phyloP scores from a whole-genome alignment of 2,797 vertebrate species.

The Astyanax mexicanus region DNA sequence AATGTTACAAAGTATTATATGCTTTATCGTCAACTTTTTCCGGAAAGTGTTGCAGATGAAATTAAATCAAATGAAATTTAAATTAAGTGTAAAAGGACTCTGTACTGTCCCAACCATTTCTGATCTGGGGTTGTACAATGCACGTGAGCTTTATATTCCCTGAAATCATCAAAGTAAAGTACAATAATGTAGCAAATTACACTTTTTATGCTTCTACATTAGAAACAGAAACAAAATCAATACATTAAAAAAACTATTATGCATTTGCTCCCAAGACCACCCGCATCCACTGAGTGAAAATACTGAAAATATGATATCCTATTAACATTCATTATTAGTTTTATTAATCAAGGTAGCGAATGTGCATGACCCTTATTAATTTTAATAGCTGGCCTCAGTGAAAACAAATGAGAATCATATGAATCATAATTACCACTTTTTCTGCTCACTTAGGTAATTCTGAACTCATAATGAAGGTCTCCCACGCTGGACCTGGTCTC shows the following conservation, averaged over 20 bases:
- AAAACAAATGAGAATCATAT: slow-evolving; percentile 25
- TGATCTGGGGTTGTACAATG: no score
- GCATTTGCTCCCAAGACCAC: slow-evolving; percentile 1
- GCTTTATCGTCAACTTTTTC: no score
- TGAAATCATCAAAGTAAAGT: neutral
- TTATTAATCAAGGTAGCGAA: slow-evolving; percentile 22
- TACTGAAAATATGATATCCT: slow-evolving; percentile 6
- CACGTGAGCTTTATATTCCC: no score
- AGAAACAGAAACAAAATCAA: neutral
- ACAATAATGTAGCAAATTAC: neutral
- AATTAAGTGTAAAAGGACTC: no score
- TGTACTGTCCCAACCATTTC: no score
- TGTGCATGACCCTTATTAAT: slow-evolving; percentile 10
- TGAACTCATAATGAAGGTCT: neutral
- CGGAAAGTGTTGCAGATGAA: no score
- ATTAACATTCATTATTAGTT: slow-evolving; percentile 23
- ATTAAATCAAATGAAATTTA: no score
- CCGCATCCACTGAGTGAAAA: slow-evolving; percentile 12
- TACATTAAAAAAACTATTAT: neutral
- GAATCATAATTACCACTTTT: neutral
- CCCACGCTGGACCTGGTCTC: neutral
- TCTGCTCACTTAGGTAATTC: neutral
- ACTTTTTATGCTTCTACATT: neutral
- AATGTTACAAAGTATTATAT: no score
- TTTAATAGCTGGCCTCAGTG: slow-evolving; percentile 9